Percentiles rank a stretch among this genome's conserved stretches.
Conservation (phyloP, 2,113 vertebrate species). For the Noctilio leporinus region DNA sequence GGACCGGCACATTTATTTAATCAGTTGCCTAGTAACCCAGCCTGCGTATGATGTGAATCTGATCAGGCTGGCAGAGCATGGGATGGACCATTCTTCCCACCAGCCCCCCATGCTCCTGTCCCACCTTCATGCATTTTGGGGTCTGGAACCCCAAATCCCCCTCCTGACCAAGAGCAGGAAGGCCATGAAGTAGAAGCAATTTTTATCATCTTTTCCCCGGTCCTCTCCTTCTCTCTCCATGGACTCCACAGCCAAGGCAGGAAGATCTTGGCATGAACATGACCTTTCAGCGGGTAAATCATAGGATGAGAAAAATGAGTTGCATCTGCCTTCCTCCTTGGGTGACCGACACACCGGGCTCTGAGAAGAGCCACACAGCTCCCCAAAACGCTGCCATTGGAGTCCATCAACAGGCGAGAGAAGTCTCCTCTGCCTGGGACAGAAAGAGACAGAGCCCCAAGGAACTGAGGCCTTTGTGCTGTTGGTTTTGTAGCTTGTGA, state of each 20-base stretch:
- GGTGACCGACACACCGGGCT: constrained; percentile 55
- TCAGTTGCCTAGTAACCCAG: constrained; percentile 88
- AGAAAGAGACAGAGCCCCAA: too few relatives aligned
- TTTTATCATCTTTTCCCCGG: not conserved
- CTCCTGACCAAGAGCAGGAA: constrained; percentile 21
- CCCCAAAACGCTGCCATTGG: not conserved
- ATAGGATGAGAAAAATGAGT: constrained; percentile 69
- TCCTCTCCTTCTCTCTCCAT: constrained; percentile 36
- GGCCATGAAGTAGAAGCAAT: not conserved
- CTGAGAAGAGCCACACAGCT: not conserved
- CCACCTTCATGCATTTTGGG: constrained; percentile 42
- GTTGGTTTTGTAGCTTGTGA: not conserved
- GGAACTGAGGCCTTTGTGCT: too few relatives aligned
- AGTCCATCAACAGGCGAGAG: not conserved
- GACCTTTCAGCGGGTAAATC: constrained; percentile 71
- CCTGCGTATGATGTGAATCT: constrained; percentile 78
- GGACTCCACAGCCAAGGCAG: constrained; percentile 37
- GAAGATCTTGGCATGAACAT: constrained; percentile 57
- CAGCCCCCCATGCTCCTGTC: constrained; percentile 37
- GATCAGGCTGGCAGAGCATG: constrained; percentile 76
- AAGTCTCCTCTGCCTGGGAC: too few relatives aligned
- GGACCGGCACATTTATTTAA: constrained; percentile 84
- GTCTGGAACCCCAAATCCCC: constrained; percentile 29
- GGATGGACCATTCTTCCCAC: constrained; percentile 73
- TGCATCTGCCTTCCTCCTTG: constrained; percentile 51